phyloP scores from a whole-genome alignment of 2,888 invertebrate species.

The Epistrophe eligans region DNA sequence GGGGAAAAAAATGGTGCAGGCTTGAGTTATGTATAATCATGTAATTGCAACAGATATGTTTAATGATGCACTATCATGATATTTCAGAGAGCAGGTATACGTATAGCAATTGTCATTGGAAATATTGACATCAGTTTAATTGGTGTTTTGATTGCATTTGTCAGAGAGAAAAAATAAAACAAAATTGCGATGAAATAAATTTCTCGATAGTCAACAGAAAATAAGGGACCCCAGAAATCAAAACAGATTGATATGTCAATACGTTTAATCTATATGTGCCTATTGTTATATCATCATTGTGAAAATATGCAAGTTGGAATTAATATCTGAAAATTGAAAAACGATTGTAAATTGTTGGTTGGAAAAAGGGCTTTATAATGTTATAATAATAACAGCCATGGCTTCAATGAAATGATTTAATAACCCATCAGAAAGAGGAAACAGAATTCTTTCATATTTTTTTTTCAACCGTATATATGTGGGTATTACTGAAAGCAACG shows the following conservation, averaged over 20 bases:
- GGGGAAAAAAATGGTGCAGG: conserved; percentile 14
- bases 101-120: conserved; percentile 13
- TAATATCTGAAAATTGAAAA: not conserved
- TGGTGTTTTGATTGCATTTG: conserved; percentile 13
- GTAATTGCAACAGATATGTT: conserved; percentile 36
- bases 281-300: not conserved
- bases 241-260: conserved; percentile 15
- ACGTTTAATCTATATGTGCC: not conserved
- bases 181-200: conserved; percentile 15
- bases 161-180: conserved; percentile 2
- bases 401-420: not conserved
- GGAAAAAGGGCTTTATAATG: not conserved
- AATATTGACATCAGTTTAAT: conserved; percentile 49
- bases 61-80: conserved; percentile 10
- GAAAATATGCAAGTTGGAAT: conserved; percentile 9
- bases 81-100: not conserved
- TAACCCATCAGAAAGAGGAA: not conserved
- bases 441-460: not conserved
- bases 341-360: not conserved
- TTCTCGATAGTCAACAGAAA: conserved; percentile 16
- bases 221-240: conserved; percentile 6
- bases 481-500: not conserved
- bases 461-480: not conserved
- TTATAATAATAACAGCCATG: conserved; percentile 10
- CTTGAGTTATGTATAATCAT: conserved; percentile 26